Evolutionary conservation across 1,140 invertebrate species (phyloP), one percentile per base, ranked within the genome.

Genomic region (Drosophila pruinosa): DNA sequence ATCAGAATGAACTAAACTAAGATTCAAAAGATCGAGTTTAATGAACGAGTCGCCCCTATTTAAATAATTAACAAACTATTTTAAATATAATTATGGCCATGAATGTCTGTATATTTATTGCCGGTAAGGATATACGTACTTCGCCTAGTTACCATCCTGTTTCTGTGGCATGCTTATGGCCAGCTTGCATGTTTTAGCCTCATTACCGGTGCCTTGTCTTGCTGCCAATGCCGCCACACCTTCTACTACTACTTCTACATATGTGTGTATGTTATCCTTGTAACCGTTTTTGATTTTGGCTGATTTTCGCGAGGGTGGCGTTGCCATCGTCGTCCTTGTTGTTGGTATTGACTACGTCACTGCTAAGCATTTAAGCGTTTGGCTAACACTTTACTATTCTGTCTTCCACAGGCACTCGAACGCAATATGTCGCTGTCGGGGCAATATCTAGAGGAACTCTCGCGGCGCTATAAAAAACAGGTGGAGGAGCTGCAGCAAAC

Each of bases 391-490:
- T 7, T 54, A n/a, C 17, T 21, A 8, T 52, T 71, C 24, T 75
- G 78, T 88, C 68, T 74, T 77, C 69, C 94, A 77, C 92, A 97
- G 94, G 95, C 95, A 59, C 92, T 99, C 61, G 98, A 99, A 92
- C 93, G 96, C 50, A 99, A 99, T 92, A 98, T 99, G 94, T 98
- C 98, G 2, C 92, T 99, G 2, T 98, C 97, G 65, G 96, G 96
- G 63, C 97, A 98, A 82, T 99, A 99, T 92, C 92, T 99, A 45
- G 97, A 99, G 91, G 98, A 99, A 90, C 91, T 99, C 43, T 98
- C 97, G 91, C 94, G 96, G 31, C 93, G 97, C 38, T 99, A 99
- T 91, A 98, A 98, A 75, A 97, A 97, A 68, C 98, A 99, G 92
- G 97, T 98, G 24, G 98, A 99, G 91, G 98, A 99, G 89, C 96